Evolutionary conservation across 2,113 vertebrate species (phyloP), one percentile per base, ranked within the genome.

Genomic region (Neofelis nebulosa): DNA sequence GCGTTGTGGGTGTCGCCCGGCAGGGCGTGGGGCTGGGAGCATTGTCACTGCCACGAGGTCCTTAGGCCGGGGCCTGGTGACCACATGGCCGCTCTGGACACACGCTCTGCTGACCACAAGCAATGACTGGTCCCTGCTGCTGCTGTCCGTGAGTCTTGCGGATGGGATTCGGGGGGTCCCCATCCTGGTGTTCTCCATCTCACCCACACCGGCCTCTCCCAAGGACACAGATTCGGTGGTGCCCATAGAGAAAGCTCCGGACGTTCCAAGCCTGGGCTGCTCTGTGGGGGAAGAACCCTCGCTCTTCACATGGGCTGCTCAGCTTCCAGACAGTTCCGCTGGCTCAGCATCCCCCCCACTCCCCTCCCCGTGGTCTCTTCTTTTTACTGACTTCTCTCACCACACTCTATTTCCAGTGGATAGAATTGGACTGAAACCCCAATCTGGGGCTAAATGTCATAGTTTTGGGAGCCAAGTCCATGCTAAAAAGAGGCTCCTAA

Each of bases 1-100:
- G 57, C 23, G 2, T 52, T 50, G n/a, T 5, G 27, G 13, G 25
- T 1, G 29, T 38, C 55, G 33, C 19, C 27, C 3, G 15, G 50
- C 36, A 41, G 52, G 52, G 27, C 3, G 15, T 55, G 33, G 48
- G 68, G 7, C 50, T 33, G 45, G 57, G 27, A 50, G 19, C 15
- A n/a, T 1, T 0, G 19, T 14, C 31, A 4, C 41, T n/a, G 10
- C 61, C 63, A 14, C 0, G 29, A 8, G 19, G 12, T 13, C 61
- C 61, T 68, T 25, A 68, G 63, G 18, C 57, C 3, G 1, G 11
- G 41, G 71, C 61, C 71, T 79, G 33, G n/a, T 5, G 61, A n/a
- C 21, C n/a, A 4, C 45, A 19, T 86, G 61, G 12, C 48, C 11
- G 0, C 36, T 69, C 63, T 57, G 63, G 36, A 55, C 0, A 5